Base-by-base conservation (phyloP, 2,113 vertebrate genomes). In the Labeo catla region DNA sequence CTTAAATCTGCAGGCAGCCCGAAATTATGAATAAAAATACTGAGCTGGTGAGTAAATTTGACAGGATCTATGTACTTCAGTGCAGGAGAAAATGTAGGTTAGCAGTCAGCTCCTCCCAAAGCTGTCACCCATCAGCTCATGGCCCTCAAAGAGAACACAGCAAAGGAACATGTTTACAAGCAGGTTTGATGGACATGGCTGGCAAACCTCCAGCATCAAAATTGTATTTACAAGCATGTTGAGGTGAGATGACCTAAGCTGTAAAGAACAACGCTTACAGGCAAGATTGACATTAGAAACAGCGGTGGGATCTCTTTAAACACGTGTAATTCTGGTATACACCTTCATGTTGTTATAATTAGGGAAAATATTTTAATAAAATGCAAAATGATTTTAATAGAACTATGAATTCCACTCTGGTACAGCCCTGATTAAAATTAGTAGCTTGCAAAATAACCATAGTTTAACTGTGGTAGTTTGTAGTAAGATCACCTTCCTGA, bases 181-280 rank as follows among this genome's bases (percentile, higher is more conserved):
- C 89, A 84, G 70, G 77, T 79, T 88, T 82, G 74, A 92, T 81
- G 61, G 81, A 80, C 86, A 65, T 86, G 86, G 85, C 84, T 78
- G 77, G 84, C 85, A 84, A 85, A 88, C 89, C 81, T 72, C 36
- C 81, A 91, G 89, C 87, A 87, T 88, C 39, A 88, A 85, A 89
- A 86, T 88, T 59, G 90, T 9, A 90, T 92, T 91, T 89, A 86
- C 86, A 91, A 85, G 57, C 91, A 89, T 83, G 90, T 79, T 74
- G 65, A 90, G 82, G 54, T 77, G 68, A 36, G 47, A 52, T 72
- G 81, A 21, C 65, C 66, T 57, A 34, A 15, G 81, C 34, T 50
- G 63, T 57, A 6, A 16, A 83, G 49, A 83, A 21, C 21, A 57
- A 73, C 1, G 12, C n/a, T 59, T 52, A 39, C 39, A 47, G 65